Evolutionary conservation across 2,888 invertebrate species (phyloP).

Genomic region (Chelonus formosanus): DNA sequence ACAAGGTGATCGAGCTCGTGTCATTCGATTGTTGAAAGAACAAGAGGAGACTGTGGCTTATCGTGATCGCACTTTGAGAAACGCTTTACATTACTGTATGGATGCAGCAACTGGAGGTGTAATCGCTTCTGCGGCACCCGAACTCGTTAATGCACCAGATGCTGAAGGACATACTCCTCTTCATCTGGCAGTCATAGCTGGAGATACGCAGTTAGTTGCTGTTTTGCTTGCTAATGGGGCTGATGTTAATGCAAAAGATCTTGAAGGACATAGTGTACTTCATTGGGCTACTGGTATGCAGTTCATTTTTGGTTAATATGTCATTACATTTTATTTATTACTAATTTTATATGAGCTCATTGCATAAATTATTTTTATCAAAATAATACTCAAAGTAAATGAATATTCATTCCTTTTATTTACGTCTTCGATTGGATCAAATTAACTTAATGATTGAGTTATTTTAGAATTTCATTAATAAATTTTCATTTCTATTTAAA

Average conservation of each 20-base stretch:
- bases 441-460: no score
- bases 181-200: conserved; percentile 94
- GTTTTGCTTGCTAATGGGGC: conserved; percentile 88
- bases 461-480: no score
- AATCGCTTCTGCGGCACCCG: conserved; percentile 87
- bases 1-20: conserved; percentile 82
- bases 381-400: no score
- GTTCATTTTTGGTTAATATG: no score
- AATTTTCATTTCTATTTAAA: no score
- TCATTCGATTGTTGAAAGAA: conserved; percentile 77
- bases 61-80: conserved; percentile 83
- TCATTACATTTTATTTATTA: no score
- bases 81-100: conserved; percentile 93
- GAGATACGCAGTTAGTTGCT: conserved; percentile 85
- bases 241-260: conserved; percentile 88
- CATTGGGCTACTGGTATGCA: conserved; percentile 96
- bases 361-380: no score
- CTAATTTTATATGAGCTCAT: no score
- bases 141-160: conserved; percentile 83
- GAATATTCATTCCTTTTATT: no score
- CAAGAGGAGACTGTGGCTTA: conserved; percentile 73
- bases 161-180: conserved; percentile 95
- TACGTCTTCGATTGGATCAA: no score
- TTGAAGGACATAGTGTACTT: conserved; percentile 93
- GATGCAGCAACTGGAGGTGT: conserved; percentile 70